Percentiles rank a stretch among this genome's conserved stretches.
phyloP scores from a whole-genome alignment of 2,797 vertebrate species.

The Dicrostonyx torquatus region DNA sequence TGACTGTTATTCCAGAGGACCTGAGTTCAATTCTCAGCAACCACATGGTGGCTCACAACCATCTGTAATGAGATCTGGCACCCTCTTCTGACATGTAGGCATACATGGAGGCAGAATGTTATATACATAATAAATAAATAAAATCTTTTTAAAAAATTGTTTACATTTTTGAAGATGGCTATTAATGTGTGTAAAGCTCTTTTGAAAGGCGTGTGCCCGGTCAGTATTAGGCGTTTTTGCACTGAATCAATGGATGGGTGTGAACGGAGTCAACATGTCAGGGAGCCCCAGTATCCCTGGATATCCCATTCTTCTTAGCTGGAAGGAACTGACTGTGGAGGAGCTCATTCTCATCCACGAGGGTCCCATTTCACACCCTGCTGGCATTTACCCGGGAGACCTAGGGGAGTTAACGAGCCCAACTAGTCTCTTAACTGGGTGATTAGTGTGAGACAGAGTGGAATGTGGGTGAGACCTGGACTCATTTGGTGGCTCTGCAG shows the following conservation, averaged over 20 bases:
- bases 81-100: too few species aligned
- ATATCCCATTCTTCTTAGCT: not conserved
- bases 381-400: constrained; percentile 52
- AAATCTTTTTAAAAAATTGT: too few species aligned
- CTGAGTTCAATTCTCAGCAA: too few species aligned
- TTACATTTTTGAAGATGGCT: not conserved
- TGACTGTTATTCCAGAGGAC: too few species aligned
- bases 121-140: too few species aligned
- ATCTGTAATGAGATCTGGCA: too few species aligned
- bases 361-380: constrained; percentile 55
- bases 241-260: not conserved
- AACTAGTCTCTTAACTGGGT: constrained; percentile 3
- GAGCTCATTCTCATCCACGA: not conserved
- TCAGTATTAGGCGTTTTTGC: not conserved
- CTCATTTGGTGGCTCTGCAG: not conserved
- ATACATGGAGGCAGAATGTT: too few species aligned
- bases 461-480: not conserved
- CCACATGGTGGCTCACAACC: too few species aligned
- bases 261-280: not conserved
- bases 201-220: not conserved
- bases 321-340: not conserved
- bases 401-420: constrained; percentile 2
- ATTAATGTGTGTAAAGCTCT: not conserved
- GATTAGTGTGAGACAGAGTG: constrained; percentile 10
- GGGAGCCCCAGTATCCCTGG: not conserved